Conservation (phyloP, 2,797 vertebrate species). For the Potorous gilbertii region DNA sequence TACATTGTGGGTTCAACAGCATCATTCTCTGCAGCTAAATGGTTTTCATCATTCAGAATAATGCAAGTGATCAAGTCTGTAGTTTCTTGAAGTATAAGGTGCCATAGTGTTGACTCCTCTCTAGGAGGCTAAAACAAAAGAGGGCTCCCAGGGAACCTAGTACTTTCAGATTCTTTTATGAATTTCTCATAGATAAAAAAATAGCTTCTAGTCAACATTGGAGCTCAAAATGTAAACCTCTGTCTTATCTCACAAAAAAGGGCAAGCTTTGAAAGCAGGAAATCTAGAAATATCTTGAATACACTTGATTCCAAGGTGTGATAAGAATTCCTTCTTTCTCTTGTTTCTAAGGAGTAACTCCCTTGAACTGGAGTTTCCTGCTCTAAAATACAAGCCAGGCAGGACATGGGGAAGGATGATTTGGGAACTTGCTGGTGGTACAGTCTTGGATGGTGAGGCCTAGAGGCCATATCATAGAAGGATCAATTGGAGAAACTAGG, state of each 20-base stretch:
- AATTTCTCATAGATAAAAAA: conserved; percentile 24
- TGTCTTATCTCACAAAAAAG: conserved; percentile 7
- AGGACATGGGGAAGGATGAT: background rate
- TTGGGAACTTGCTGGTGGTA: background rate
- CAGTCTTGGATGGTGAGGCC: background rate
- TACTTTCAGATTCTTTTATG: background rate
- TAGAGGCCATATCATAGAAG: background rate
- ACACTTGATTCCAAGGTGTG: background rate
- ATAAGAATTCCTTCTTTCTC: conserved; percentile 21
- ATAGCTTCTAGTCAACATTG: conserved; percentile 6
- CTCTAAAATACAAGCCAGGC: background rate
- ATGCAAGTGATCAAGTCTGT: background rate
- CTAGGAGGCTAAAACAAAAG: conserved; percentile 49
- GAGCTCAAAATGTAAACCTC: conserved; percentile 8
- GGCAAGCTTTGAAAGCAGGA: conserved; percentile 14
- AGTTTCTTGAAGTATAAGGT: background rate
- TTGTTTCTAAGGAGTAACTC: background rate
- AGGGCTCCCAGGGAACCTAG: background rate
- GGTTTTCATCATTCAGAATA: background rate
- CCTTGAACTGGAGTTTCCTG: background rate
- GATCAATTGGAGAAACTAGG: background rate
- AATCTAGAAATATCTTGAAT: background rate
- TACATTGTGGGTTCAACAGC: background rate
- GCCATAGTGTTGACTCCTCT: background rate
- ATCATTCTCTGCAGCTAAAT: background rate